Evolutionary conservation across 1,140 invertebrate genomes (phyloP), one percentile per base, ranked within the genome.

Genomic region (Saccostrea cuccullata): DNA sequence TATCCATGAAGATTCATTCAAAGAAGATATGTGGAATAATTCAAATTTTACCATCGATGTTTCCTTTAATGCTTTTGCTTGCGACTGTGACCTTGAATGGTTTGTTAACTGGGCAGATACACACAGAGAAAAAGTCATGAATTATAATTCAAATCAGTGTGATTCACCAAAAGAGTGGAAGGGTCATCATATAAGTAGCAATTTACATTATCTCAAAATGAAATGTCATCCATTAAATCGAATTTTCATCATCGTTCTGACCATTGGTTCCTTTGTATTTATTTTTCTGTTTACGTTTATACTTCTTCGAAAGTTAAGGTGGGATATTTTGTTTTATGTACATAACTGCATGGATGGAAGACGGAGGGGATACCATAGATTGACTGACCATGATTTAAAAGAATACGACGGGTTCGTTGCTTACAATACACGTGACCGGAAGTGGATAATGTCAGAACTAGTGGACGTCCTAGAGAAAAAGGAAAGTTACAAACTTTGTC

Each of bases 401-500:
- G n/a, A 64, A 26, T 89, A 89, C 47, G 86, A 87, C n/a, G 86
- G 70, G 11, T 90, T 90, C 67, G 88, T 90, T 20, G 85, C 86
- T 13, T 89, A 89, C n/a, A 85, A 77, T 55, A 56, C 86, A 20
- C n/a, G 73, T 26, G 86, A 90, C 56, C 83, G 84, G 60, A 20
- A 23, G 8, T 90, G 88, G 88, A 67, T 90, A 1, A 83, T 86
- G 17, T 58, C 40, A 3, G 60, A 90, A 70, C 70, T 90, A 5
- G 36, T 90, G 17, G 55, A 70, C 4, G 40, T 36, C n/a, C 23
- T 90, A 20, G 90, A 90, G 85, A 30, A 83, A 40, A 55, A 87
- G 55, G 23, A 89, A 13, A 70, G 77, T 0, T 98, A 98, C 94
- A 98, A 98, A 94, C 95, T 98, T 82, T 98, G 98, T 93, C 96